Evolutionary conservation across 2,113 vertebrate species (phyloP).

Genomic region (Toxotes chatareus): DNA sequence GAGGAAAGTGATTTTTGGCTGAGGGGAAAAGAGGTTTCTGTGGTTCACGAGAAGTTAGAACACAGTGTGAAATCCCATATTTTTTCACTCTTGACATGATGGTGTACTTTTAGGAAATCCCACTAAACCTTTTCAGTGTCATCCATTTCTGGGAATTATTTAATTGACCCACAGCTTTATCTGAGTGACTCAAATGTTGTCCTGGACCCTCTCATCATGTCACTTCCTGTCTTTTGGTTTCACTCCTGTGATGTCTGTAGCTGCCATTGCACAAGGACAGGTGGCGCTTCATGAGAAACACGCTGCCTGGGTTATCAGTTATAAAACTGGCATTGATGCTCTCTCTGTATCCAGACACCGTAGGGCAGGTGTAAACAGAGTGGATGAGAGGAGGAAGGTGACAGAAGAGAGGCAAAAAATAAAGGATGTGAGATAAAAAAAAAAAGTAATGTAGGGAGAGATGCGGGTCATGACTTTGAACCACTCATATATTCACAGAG

Average conservation of each 20-base stretch:
- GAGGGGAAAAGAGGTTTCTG: constrained; percentile 2
- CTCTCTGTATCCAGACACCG: constrained; percentile 47
- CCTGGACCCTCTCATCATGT: not conserved
- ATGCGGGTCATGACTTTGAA: constrained; percentile 54
- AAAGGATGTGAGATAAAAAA: constrained; percentile 8
- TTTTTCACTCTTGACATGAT: not conserved
- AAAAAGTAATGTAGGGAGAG: not conserved
- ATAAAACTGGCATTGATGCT: constrained; percentile 53
- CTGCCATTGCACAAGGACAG: constrained; percentile 25
- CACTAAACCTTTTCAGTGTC: not conserved
- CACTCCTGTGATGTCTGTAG: constrained; percentile 4
- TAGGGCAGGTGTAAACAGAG: constrained; percentile 41
- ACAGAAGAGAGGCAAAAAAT: constrained; percentile 4
- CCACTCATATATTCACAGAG: constrained; percentile 67
- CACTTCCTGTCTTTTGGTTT: constrained; percentile 9
- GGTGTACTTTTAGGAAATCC: constrained; percentile 16
- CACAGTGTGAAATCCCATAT: not conserved
- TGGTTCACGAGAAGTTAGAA: not conserved
- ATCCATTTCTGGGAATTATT: not conserved
- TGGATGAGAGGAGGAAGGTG: constrained; percentile 36
- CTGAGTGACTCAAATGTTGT: not conserved
- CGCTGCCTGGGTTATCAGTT: constrained; percentile 11
- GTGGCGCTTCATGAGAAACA: constrained; percentile 32
- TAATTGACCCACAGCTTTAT: not conserved
- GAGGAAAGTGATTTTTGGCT: constrained; percentile 4